A percentile compares a stretch with the other conserved stretches of the same genome.
phyloP scores from a whole-genome alignment of 1,140 invertebrate species.

The Cryptotermes secundus region DNA sequence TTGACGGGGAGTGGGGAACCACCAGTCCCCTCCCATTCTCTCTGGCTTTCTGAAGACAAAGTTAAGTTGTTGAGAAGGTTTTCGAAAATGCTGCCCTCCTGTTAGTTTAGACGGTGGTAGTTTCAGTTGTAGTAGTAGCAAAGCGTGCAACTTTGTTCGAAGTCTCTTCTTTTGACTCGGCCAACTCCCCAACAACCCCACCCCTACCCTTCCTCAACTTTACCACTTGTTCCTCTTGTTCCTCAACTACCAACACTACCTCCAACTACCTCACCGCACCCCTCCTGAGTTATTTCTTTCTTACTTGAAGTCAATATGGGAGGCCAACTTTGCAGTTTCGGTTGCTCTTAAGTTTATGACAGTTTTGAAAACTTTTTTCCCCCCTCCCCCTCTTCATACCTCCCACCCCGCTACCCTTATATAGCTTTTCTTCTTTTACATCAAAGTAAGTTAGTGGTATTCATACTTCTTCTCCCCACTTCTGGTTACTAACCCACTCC shows the following conservation, averaged over 20 bases:
- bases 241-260: slow-evolving; percentile 21
- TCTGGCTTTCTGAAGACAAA: slow-evolving; percentile 13
- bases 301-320: slow-evolving; percentile 24
- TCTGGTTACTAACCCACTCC: slow-evolving; percentile 21
- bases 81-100: slow-evolving; percentile 26
- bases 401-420: slow-evolving; percentile 8
- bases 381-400: neutral
- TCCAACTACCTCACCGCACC: slow-evolving; percentile 29
- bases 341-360: slow-evolving; percentile 37
- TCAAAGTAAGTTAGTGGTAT: slow-evolving; percentile 4
- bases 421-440: slow-evolving; percentile 20
- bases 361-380: slow-evolving; percentile 35
- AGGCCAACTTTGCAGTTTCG: slow-evolving; percentile 33
- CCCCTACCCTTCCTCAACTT: slow-evolving; percentile 24
- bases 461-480: slow-evolving; percentile 26
- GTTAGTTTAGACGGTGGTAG: neutral
- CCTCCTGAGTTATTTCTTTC: slow-evolving; percentile 31
- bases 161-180: slow-evolving; percentile 25
- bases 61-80: slow-evolving; percentile 33
- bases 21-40: neutral
- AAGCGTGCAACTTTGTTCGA: neutral
- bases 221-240: slow-evolving; percentile 31
- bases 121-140: neutral
- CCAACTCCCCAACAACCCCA: slow-evolving; percentile 19
- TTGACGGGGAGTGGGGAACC: slow-evolving; percentile 26